Evolutionary conservation across 2,888 invertebrate species (phyloP).

Genomic region (Archaeoteleia sp.): DNA sequence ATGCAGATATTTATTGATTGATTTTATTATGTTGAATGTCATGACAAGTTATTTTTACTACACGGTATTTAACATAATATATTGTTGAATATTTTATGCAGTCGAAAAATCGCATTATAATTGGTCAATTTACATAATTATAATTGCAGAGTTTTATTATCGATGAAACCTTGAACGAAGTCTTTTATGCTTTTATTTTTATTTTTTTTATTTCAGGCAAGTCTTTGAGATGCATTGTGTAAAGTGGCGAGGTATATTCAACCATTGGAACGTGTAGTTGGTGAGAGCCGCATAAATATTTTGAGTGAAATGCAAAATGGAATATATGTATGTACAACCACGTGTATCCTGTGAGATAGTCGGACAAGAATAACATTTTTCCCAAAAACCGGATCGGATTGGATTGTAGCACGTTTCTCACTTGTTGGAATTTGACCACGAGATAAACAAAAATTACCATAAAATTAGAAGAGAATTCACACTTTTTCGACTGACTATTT

Average conservation of each 20-base stretch:
- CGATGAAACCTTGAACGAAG: not conserved
- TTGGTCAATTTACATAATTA: conserved; percentile 20
- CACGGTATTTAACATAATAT: too few relatives aligned
- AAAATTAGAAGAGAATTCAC: not conserved
- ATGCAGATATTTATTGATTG: too few relatives aligned
- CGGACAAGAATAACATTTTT: conserved; percentile 22
- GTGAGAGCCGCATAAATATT: conserved; percentile 20
- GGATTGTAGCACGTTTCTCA: conserved; percentile 7
- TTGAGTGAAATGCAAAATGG: conserved; percentile 41
- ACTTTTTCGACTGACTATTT: not conserved
- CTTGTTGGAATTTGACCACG: conserved; percentile 4
- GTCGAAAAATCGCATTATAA: not conserved
- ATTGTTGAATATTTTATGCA: too few relatives aligned
- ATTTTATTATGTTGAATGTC: too few relatives aligned
- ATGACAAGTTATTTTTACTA: too few relatives aligned
- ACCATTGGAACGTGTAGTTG: conserved; percentile 16
- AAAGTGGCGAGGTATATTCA: conserved; percentile 26
- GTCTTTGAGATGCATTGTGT: conserved; percentile 13
- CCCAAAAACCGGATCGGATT: conserved; percentile 35
- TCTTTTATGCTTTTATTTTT: too few relatives aligned
- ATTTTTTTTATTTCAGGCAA: not conserved
- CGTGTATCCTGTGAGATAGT: conserved; percentile 17
- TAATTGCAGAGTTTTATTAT: conserved; percentile 12
- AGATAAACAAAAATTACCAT: not conserved
- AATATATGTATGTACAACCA: conserved; percentile 10